Evolutionary conservation across 2,113 vertebrate species (phyloP), one percentile per base, ranked within the genome.

Genomic region (Ornithorhynchus anatinus): DNA sequence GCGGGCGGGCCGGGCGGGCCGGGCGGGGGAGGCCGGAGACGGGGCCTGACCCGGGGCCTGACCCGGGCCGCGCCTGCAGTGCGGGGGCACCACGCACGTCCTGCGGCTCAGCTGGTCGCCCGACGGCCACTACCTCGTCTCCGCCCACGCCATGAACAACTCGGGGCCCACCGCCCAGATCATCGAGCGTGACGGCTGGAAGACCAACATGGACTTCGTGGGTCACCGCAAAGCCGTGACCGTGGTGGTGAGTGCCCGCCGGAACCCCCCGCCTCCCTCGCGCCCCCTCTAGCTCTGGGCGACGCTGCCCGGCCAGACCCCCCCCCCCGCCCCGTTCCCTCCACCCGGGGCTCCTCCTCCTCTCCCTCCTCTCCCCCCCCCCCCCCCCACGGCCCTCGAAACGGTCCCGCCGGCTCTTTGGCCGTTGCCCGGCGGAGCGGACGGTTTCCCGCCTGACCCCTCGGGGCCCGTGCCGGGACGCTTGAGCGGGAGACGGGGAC

Each of bases 101-200:
- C 82, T 99, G 42, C 95, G 98, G 31, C 94, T 99, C 56, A 99
- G 97, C 89, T 99, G 98, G 98, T 99, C 98, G 3, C 98, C 98
- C 2, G 98, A 99, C 10, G 98, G 98, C 22, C 98, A 99, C 91
- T 99, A 99, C 59, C 90, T 99, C 47, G 98, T 99, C 16, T 99
- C 98, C 23, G 98, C 98, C 65, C 98, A 99, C 20, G 98, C 98
- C 72, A 99, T 99, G 98, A 99, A 99, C 88, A 99, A 99, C 89
- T 99, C 98, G 0, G 98, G 98, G 12, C 98, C 98, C 52, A 99
- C 98, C 0, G 98, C 98, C 31, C 98, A 99, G 91, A 99, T 99
- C 80, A 97, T 99, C 10, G 98, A 99, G 80, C 86, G 98, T 8
- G 97, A 98, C 57, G 98, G 97, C 77, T 99, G 98, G 98, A 99